A percentile compares a stretch with the other conserved stretches of the same genome.
phyloP scores from a whole-genome alignment of 2,888 invertebrate species.

The Chalcis sispes region DNA sequence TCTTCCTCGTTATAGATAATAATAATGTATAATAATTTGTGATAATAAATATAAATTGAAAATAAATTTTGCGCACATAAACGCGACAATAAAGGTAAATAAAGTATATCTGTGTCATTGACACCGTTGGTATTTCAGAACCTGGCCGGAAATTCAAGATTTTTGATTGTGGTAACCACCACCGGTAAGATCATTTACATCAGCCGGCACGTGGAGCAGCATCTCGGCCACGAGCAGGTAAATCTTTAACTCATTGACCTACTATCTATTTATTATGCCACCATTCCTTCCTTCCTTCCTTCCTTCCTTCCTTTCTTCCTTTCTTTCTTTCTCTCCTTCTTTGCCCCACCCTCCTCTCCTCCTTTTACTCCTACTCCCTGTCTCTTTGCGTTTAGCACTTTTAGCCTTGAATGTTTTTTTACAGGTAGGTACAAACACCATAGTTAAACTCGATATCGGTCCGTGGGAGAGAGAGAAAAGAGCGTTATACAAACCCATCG shows the following conservation, averaged over 20 bases:
- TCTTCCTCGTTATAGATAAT: too few species aligned
- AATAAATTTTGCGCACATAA: too few species aligned
- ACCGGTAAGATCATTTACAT: slow-evolving; percentile 90
- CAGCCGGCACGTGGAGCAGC: slow-evolving; percentile 89
- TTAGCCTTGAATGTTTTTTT: neutral
- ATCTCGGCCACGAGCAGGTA: slow-evolving; percentile 91
- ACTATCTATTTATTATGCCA: neutral
- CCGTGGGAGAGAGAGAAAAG: neutral
- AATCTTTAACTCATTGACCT: slow-evolving; percentile 61
- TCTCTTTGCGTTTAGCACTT: neutral
- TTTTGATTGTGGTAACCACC: slow-evolving; percentile 87
- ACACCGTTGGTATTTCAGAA: slow-evolving; percentile 75
- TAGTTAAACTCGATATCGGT: too few species aligned
- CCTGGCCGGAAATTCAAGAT: slow-evolving; percentile 82
- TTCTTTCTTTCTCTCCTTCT: neutral
- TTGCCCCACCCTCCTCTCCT: neutral
- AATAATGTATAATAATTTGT: too few species aligned
- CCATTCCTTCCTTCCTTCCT: neutral
- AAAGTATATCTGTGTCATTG: too few species aligned
- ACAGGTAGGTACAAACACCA: too few species aligned
- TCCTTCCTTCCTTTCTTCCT: too few species aligned
- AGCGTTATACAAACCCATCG: too few species aligned
- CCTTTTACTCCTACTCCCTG: neutral
- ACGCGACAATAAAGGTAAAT: too few species aligned
- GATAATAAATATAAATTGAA: too few species aligned